Evolutionary conservation across 1,140 invertebrate genomes (phyloP).

Genomic region (Drosophila busckii): DNA sequence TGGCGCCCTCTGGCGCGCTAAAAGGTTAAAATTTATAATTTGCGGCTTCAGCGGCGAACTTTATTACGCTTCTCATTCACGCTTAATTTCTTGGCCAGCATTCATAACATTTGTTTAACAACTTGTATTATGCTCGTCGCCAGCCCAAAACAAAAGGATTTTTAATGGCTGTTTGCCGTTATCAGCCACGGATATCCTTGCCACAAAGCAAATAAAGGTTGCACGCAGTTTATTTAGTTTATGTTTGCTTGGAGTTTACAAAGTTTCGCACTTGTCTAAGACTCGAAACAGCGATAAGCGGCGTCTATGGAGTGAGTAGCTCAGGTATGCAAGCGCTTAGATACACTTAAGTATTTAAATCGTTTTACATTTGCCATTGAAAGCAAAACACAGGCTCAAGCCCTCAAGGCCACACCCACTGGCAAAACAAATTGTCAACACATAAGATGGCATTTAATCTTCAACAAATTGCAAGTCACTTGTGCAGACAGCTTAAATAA

Average conservation of each 20-base stretch:
- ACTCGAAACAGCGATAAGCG: slow-evolving; percentile 52
- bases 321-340: too few species aligned
- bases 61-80: slow-evolving; percentile 60
- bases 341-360: slow-evolving; percentile 2
- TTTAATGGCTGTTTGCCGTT: slow-evolving; percentile 65
- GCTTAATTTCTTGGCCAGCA: slow-evolving; percentile 71
- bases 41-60: slow-evolving; percentile 61
- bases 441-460: slow-evolving; percentile 74
- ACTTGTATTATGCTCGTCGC: slow-evolving; percentile 31
- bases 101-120: slow-evolving; percentile 71
- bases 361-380: slow-evolving; percentile 10
- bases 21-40: slow-evolving; percentile 76
- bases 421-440: slow-evolving; percentile 67
- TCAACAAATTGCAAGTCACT: slow-evolving; percentile 72
- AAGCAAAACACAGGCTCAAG: slow-evolving; percentile 32
- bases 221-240: slow-evolving; percentile 46
- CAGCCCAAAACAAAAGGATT: slow-evolving; percentile 49
- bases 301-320: too few species aligned
- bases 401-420: slow-evolving; percentile 23
- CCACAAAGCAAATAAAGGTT: slow-evolving; percentile 70
- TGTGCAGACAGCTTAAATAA: slow-evolving; percentile 70
- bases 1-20: slow-evolving; percentile 29
- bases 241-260: slow-evolving; percentile 26
- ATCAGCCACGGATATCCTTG: slow-evolving; percentile 64
- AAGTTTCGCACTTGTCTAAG: slow-evolving; percentile 58